These are phyloP conservation scores for Hassar affinis DNA, from an alignment of 2,113 vertebrate genomes.

Conservation along the genomic window DNA sequence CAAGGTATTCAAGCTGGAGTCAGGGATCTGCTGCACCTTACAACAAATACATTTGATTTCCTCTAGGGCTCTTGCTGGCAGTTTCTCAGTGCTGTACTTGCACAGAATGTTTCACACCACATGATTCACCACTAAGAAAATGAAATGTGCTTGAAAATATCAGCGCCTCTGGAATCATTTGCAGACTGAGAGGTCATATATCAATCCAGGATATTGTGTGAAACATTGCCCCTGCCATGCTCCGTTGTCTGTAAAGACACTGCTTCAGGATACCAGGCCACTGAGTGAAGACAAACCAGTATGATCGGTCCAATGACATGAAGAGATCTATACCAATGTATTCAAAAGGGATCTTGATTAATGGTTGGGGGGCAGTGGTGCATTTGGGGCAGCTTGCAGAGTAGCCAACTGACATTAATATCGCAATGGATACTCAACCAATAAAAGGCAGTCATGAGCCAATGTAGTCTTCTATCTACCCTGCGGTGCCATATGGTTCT, in stretches of 20 bases:
- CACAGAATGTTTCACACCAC: neutral
- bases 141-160: neutral
- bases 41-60: neutral
- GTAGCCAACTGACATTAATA: neutral
- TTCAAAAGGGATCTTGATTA: neutral
- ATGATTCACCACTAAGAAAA: neutral
- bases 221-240: neutral
- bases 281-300: neutral
- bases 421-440: neutral
- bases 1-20: no score
- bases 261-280: neutral
- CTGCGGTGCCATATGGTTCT: neutral
- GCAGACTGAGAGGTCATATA: neutral
- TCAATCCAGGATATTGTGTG: neutral
- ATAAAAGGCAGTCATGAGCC: neutral
- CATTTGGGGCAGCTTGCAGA: neutral
- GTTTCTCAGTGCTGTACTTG: neutral
- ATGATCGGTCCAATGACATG: neutral
- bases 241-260: neutral
- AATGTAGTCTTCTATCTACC: neutral
- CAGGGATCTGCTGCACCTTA: neutral
- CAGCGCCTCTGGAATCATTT: neutral
- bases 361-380: neutral
- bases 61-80: neutral
- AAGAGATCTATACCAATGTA: neutral